phyloP scores from a whole-genome alignment of 2,113 vertebrate genomes.

The Camarhynchus parvulus region DNA sequence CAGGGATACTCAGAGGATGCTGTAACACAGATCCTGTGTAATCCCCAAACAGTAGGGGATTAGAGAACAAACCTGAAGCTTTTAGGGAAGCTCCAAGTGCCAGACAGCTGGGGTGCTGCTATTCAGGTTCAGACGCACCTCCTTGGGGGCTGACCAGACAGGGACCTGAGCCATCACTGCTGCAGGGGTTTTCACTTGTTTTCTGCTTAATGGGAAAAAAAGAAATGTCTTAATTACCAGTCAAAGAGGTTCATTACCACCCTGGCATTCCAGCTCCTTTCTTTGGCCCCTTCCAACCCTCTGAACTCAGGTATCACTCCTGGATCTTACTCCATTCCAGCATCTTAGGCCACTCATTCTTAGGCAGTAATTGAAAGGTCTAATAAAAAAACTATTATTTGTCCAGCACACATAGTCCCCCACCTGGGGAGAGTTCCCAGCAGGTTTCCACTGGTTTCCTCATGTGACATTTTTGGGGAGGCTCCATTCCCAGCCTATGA shows the following conservation, averaged over 20 bases:
- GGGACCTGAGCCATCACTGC: not conserved
- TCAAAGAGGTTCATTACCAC: not conserved
- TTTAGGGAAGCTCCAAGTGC: not conserved
- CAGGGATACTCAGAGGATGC: not conserved
- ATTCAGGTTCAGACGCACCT: not conserved
- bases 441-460: not conserved
- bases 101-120: not conserved
- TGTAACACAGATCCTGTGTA: rapidly evolving
- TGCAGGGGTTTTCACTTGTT: not conserved
- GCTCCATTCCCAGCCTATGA: constrained; percentile 1
- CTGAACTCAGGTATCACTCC: not conserved
- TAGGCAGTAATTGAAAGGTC: not conserved
- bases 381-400: not conserved
- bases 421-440: constrained; percentile 2
- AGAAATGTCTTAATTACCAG: not conserved
- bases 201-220: not conserved
- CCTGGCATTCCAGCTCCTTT: not conserved
- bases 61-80: not conserved
- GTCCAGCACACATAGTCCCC: not conserved
- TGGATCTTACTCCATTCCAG: not conserved
- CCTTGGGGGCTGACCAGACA: rapidly evolving
- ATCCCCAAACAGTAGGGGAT: rapidly evolving
- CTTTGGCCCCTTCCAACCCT: not conserved
- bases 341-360: not conserved
- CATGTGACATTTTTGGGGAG: not conserved